phyloP scores from a whole-genome alignment of 2,797 vertebrate genomes.

The Sebastes oblongus region DNA sequence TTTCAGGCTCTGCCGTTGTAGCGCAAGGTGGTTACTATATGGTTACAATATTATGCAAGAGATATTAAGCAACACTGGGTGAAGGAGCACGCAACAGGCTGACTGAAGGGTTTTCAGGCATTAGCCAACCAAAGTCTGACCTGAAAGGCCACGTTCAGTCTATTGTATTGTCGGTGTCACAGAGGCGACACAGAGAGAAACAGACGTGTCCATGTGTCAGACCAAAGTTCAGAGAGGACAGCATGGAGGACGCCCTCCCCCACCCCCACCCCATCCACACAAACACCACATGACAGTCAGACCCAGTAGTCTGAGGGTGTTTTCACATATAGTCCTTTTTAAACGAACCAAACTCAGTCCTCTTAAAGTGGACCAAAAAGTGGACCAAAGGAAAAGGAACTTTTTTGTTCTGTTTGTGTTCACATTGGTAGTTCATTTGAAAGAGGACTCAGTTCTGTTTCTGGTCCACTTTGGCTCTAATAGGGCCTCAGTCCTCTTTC shows the following conservation, averaged over 20 bases:
- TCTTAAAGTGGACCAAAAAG: no score
- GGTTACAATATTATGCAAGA: constrained; percentile 37
- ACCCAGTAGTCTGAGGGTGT: background rate
- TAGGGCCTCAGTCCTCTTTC: no score
- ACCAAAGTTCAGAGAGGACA: constrained; percentile 71
- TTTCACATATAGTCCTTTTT: no score
- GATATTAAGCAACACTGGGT: constrained; percentile 27
- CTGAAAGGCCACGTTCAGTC: background rate
- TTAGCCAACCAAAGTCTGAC: constrained; percentile 19
- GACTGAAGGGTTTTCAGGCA: background rate
- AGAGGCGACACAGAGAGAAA: constrained; percentile 2
- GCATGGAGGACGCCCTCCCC: background rate
- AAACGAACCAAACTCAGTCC: no score
- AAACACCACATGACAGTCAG: background rate
- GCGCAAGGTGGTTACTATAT: background rate
- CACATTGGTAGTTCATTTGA: no score
- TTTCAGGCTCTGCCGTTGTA: background rate
- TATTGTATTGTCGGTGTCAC: background rate
- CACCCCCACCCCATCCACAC: background rate
- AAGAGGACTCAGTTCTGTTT: no score
- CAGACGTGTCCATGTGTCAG: constrained; percentile 58
- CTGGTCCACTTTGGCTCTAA: no score
- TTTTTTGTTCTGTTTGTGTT: no score
- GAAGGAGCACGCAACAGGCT: background rate
- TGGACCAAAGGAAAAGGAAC: no score